A percentile compares a stretch with the other conserved stretches of the same genome.
Evolutionary conservation across 2,797 vertebrate genomes (phyloP).

Genomic region (Poliocrania exsul): DNA sequence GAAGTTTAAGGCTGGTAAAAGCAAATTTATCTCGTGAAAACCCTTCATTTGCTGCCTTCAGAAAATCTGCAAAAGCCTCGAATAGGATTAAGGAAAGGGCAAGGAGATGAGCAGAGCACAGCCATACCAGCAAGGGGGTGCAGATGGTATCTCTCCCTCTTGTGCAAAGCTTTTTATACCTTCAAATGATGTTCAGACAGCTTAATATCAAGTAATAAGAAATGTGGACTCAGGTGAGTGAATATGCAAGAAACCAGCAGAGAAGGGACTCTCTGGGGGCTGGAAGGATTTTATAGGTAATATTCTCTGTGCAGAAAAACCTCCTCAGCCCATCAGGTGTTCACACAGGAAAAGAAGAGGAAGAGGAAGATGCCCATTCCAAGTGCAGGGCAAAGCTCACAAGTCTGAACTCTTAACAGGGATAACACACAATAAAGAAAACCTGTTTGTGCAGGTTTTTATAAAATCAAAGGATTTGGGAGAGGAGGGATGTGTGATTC

Average conservation of each 20-base stretch:
- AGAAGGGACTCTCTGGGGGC: not conserved
- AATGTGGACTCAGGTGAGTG: not conserved
- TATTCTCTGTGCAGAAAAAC: not conserved
- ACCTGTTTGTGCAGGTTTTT: not conserved
- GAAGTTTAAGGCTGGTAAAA: not conserved
- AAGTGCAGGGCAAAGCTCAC: not conserved
- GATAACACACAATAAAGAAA: not conserved
- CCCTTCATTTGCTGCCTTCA: not conserved
- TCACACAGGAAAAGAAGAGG: not conserved
- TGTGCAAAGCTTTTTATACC: not conserved
- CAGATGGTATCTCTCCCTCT: not conserved
- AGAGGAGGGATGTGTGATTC: not conserved
- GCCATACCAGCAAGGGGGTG: not conserved
- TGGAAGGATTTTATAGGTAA: not conserved
- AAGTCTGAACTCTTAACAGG: not conserved
- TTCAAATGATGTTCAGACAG: not conserved
- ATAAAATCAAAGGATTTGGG: fast-evolving
- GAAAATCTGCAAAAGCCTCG: not conserved
- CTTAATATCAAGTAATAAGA: not conserved
- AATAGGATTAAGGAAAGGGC: slow-evolving; percentile 26
- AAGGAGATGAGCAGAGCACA: not conserved
- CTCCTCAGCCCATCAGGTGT: not conserved
- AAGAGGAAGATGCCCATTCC: not conserved
- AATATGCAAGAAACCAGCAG: not conserved
- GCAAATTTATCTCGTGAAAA: slow-evolving; percentile 6